These are phyloP conservation scores for Leptopilina syphax DNA, from an alignment of 2,888 invertebrate genomes.

Conservation along the genomic window DNA sequence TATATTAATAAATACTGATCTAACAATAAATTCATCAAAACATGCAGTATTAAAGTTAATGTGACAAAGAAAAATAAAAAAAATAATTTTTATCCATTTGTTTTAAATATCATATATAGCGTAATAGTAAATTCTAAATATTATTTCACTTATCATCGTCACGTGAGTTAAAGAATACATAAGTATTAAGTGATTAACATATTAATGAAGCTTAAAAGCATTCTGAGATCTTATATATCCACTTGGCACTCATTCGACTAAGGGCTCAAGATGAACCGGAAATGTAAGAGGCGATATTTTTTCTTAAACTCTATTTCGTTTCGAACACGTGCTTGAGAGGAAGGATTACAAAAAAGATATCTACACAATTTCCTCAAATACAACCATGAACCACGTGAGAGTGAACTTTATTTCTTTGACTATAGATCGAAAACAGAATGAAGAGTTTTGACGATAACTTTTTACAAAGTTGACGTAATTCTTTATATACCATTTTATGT, in stretches of 20 bases:
- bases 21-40: no score
- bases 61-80: neutral
- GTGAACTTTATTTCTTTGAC: neutral
- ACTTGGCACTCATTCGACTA: constrained; percentile 9
- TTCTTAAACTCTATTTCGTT: constrained; percentile 1
- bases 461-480: constrained; percentile 11
- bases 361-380: neutral
- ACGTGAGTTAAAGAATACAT: neutral
- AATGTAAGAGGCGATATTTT: neutral
- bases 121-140: neutral
- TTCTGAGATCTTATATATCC: neutral
- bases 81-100: no score
- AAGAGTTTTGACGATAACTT: neutral
- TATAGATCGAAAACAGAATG: constrained; percentile 15
- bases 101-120: no score
- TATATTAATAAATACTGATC: no score
- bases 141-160: neutral
- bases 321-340: constrained; percentile 21
- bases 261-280: constrained; percentile 23
- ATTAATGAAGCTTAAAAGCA: constrained; percentile 22
- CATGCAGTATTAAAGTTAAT: no score
- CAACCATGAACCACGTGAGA: neutral
- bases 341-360: neutral
- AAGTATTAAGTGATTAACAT: constrained; percentile 29
- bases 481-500: neutral